phyloP scores from a whole-genome alignment of 2,888 invertebrate genomes.

The Nyleta sp. region DNA sequence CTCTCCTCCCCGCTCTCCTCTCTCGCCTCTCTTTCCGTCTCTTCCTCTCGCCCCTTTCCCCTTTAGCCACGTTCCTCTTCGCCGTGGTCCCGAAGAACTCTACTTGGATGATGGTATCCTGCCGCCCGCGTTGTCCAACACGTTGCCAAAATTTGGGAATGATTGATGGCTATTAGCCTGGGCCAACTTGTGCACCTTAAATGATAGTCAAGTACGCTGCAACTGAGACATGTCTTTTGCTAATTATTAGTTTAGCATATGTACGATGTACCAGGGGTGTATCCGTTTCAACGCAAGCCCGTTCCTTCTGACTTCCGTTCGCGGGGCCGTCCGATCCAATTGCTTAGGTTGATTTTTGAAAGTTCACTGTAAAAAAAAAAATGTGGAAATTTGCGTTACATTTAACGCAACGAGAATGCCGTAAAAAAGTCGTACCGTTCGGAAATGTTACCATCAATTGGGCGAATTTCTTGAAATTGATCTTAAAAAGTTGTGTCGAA shows the following conservation, averaged over 20 bases:
- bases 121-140: conserved; percentile 80
- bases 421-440: too few species aligned
- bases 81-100: conserved; percentile 79
- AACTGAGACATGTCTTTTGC: conserved; percentile 39
- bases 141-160: conserved; percentile 82
- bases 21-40: conserved; percentile 57
- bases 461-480: too few species aligned
- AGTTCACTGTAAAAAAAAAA: too few species aligned
- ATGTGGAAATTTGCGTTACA: too few species aligned
- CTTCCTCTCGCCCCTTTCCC: conserved; percentile 32
- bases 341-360: too few species aligned
- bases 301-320: conserved; percentile 9
- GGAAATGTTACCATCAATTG: too few species aligned
- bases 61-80: conserved; percentile 51
- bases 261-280: conserved; percentile 45
- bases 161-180: conserved; percentile 82
- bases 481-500: too few species aligned
- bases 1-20: conserved; percentile 67
- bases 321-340: too few species aligned
- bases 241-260: conserved; percentile 50
- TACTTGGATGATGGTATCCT: conserved; percentile 80
- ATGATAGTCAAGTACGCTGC: conserved; percentile 55
- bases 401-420: too few species aligned
- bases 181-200: conserved; percentile 74
- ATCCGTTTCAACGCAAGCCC: conserved; percentile 2